These are phyloP conservation scores for Chelonia mydas DNA, from an alignment of 2,797 vertebrate species.

Conservation along the genomic window DNA sequence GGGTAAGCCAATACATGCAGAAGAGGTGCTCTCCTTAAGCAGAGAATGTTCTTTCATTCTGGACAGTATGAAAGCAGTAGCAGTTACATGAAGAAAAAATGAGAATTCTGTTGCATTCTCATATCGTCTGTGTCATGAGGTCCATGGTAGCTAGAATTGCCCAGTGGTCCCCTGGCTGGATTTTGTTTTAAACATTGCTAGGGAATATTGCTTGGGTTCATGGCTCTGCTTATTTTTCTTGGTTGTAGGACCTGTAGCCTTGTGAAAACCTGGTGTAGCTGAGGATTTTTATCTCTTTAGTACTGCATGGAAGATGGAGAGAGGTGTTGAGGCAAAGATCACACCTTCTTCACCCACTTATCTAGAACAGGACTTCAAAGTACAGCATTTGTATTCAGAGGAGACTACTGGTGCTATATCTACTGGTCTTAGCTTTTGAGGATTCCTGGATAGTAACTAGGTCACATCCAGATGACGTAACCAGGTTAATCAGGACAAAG, in stretches of 20 bases:
- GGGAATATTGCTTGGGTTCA: not conserved
- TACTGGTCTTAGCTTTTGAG: not conserved
- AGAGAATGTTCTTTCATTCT: not conserved
- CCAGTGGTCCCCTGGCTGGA: not conserved
- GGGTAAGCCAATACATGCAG: rapidly evolving
- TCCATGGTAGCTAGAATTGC: not conserved
- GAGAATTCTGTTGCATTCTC: not conserved
- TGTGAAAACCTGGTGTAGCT: not conserved
- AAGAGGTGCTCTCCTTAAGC: not conserved
- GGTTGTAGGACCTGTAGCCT: not conserved
- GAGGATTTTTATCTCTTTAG: not conserved
- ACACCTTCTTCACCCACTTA: not conserved
- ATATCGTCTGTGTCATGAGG: not conserved
- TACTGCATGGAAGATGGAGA: not conserved
- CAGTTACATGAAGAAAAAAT: not conserved
- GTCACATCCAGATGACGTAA: not conserved
- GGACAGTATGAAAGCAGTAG: not conserved
- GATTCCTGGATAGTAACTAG: not conserved
- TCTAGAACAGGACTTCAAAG: not conserved
- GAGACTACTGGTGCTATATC: not conserved
- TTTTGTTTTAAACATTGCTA: not conserved
- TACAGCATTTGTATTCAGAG: not conserved
- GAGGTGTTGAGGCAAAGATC: not conserved
- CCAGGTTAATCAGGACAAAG: not conserved
- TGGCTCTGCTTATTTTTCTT: not conserved